Percentiles rank a stretch among this genome's conserved stretches.
These are phyloP conservation scores for Pteropus alecto DNA, from an alignment of 2,113 vertebrate species.

Conservation along the genomic window DNA sequence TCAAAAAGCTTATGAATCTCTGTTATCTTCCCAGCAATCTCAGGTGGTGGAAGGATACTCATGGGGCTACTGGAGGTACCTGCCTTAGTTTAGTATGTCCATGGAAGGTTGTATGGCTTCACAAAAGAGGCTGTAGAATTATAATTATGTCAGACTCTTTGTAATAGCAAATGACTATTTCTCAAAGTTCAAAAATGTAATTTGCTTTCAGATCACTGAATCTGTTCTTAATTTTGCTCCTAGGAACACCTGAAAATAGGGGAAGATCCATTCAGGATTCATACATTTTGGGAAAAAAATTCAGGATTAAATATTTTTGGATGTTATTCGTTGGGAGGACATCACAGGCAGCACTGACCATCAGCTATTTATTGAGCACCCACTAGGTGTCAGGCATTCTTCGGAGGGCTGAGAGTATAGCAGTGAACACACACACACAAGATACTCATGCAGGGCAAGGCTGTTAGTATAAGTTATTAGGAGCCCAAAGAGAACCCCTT, in stretches of 20 bases:
- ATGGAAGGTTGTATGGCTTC: background rate
- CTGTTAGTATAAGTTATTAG: background rate
- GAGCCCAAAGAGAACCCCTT: background rate
- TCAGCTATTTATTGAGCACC: background rate
- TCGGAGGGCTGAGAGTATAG: background rate
- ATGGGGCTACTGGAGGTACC: too few relatives aligned
- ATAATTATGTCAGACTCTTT: background rate
- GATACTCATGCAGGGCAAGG: fast-evolving
- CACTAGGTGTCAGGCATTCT: background rate
- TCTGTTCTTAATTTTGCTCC: slow-evolving; percentile 4
- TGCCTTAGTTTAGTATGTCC: background rate
- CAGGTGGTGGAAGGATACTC: background rate
- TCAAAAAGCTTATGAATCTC: background rate
- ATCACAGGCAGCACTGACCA: background rate
- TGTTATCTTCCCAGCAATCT: background rate
- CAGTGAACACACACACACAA: background rate
- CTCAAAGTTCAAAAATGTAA: background rate
- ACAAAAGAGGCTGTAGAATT: background rate
- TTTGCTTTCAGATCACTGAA: background rate
- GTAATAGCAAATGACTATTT: background rate
- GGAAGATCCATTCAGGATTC: background rate
- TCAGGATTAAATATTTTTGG: background rate
- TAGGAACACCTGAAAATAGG: background rate
- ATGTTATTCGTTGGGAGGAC: background rate
- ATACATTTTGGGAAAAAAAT: background rate